Evolutionary conservation across 2,797 vertebrate genomes (phyloP).

Genomic region (Calcarius lapponicus): DNA sequence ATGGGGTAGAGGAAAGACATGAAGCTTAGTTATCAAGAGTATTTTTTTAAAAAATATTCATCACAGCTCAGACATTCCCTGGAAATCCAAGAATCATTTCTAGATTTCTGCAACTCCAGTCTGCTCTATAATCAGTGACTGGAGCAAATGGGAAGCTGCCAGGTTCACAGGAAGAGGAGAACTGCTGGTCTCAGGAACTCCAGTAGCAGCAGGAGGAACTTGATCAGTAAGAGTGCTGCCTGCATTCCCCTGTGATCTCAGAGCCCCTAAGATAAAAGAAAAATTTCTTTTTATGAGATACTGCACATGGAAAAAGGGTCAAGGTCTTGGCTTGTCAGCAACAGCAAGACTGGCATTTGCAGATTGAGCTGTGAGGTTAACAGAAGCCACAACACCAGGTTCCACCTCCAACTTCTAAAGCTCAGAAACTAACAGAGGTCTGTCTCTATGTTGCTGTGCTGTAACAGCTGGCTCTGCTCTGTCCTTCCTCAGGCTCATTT

Average conservation of each 20-base stretch:
- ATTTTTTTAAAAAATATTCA: background rate
- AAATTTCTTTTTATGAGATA: background rate
- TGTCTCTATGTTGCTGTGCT: accelerated
- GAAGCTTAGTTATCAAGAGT: background rate
- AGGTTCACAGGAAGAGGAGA: background rate
- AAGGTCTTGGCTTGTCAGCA: background rate
- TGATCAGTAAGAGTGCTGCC: background rate
- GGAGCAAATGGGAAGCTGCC: background rate
- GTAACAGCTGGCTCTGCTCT: background rate
- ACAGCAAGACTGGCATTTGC: background rate
- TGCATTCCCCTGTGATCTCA: background rate
- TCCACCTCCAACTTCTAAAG: background rate
- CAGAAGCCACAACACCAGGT: background rate
- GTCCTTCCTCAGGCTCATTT: background rate
- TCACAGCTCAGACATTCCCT: background rate
- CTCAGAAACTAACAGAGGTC: background rate
- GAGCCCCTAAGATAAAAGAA: background rate
- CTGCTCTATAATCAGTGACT: background rate
- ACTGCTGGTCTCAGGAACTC: background rate
- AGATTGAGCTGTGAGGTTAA: background rate
- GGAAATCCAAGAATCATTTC: background rate
- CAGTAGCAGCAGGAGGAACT: background rate
- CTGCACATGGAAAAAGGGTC: background rate
- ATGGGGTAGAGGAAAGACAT: background rate
- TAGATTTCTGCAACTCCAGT: background rate